Conservation (phyloP, 2,797 vertebrate species). For the Cynodonichthys magdalenae region DNA sequence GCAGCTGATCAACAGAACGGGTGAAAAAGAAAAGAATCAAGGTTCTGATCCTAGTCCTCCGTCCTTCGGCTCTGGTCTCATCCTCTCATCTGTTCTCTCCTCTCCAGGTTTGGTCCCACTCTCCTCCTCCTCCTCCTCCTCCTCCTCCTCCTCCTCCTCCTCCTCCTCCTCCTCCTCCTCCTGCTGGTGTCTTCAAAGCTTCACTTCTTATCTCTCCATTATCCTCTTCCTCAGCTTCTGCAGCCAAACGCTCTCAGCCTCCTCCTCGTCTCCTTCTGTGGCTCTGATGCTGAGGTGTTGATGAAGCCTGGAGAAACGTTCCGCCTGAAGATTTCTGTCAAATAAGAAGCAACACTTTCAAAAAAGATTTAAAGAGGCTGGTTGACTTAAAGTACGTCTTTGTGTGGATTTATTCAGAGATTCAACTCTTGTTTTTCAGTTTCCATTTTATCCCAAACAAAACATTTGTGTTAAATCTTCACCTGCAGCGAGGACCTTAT, state of each 20-base stretch:
- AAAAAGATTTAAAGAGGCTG: too few species aligned
- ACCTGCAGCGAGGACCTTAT: not conserved
- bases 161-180: not conserved
- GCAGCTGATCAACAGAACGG: too few species aligned
- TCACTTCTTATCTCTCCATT: not conserved
- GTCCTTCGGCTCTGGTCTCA: not conserved
- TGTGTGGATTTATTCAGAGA: not conserved
- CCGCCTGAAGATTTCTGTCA: not conserved
- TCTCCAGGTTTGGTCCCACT: not conserved
- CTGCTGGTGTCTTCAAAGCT: not conserved
- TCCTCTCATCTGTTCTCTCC: not conserved
- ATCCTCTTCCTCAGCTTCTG: not conserved
- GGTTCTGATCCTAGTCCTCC: too few species aligned
- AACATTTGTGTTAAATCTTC: not conserved
- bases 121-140: not conserved
- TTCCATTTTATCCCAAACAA: not conserved
- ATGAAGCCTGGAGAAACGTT: not conserved
- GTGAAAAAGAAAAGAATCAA: too few species aligned
- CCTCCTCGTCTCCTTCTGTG: constrained; percentile 8
- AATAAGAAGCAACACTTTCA: too few species aligned
- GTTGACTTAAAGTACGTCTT: not conserved
- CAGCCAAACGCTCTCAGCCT: not conserved
- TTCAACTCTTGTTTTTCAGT: too few species aligned
- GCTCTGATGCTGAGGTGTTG: not conserved
- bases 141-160: not conserved